A percentile compares a stretch with the other conserved stretches of the same genome.
Evolutionary conservation across 2,113 vertebrate genomes (phyloP).

Genomic region (Callaeas wilsoni): DNA sequence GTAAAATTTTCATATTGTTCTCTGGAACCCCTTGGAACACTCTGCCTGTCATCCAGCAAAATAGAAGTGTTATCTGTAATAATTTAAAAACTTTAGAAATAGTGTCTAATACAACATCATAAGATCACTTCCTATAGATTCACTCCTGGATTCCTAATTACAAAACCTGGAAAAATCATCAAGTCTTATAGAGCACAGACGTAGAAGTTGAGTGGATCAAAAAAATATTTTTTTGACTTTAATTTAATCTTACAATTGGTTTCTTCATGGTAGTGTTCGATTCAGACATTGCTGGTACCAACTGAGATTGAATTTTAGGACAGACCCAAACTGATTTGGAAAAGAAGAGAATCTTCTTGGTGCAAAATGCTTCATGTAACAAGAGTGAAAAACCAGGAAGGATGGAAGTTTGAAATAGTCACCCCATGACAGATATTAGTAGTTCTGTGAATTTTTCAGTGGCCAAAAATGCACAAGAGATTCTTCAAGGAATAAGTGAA

Average conservation of each 20-base stretch:
- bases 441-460: not conserved
- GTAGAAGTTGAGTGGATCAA: not conserved
- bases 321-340: not conserved
- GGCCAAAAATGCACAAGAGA: not conserved
- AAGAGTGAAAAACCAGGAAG: not conserved
- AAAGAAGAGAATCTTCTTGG: not conserved
- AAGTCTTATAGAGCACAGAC: not conserved
- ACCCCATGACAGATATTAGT: not conserved
- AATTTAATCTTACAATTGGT: not conserved
- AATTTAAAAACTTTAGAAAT: not conserved
- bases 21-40: not conserved
- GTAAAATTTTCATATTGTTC: not conserved
- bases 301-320: not conserved
- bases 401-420: not conserved
- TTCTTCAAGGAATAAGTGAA: not conserved
- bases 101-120: not conserved
- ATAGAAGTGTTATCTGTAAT: not conserved
- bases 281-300: not conserved
- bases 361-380: not conserved
- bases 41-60: not conserved
- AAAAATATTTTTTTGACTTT: accelerated
- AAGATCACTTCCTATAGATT: not conserved
- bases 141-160: not conserved
- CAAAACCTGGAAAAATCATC: not conserved
- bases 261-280: not conserved